These are phyloP conservation scores for Macheiramphus alcinus DNA, from an alignment of 2,113 vertebrate species.

Conservation along the genomic window DNA sequence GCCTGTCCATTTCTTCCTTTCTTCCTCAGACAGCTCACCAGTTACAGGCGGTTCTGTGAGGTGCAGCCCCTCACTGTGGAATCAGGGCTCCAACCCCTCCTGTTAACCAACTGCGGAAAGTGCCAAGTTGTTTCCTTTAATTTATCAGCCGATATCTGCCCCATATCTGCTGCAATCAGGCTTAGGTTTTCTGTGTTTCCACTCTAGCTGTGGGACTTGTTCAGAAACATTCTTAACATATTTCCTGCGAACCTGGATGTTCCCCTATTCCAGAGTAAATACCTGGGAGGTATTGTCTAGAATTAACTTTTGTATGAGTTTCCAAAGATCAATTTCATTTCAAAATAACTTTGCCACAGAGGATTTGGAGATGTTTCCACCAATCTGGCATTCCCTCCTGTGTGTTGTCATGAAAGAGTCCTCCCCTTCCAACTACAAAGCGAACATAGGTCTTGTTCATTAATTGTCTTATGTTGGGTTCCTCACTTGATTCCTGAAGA, in stretches of 20 bases:
- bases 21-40: not conserved
- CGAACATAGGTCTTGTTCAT: not conserved
- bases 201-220: not conserved
- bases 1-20: not conserved
- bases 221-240: not conserved
- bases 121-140: not conserved
- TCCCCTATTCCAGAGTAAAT: not conserved
- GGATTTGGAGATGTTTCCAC: not conserved
- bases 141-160: not conserved
- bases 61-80: not conserved
- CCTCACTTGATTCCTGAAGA: not conserved
- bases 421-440: not conserved
- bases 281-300: not conserved
- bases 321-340: not conserved
- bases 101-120: not conserved
- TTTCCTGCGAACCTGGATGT: not conserved
- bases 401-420: not conserved
- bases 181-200: not conserved
- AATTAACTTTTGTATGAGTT: not conserved
- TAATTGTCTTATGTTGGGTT: not conserved
- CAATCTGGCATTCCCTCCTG: not conserved
- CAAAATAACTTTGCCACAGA: not conserved
- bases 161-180: fast-evolving
- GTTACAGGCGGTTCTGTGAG: not conserved
- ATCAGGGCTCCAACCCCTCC: not conserved